Percentiles rank a stretch among this genome's conserved stretches.
Conservation (phyloP, 2,888 invertebrate species). For the Chouioia cunea region DNA sequence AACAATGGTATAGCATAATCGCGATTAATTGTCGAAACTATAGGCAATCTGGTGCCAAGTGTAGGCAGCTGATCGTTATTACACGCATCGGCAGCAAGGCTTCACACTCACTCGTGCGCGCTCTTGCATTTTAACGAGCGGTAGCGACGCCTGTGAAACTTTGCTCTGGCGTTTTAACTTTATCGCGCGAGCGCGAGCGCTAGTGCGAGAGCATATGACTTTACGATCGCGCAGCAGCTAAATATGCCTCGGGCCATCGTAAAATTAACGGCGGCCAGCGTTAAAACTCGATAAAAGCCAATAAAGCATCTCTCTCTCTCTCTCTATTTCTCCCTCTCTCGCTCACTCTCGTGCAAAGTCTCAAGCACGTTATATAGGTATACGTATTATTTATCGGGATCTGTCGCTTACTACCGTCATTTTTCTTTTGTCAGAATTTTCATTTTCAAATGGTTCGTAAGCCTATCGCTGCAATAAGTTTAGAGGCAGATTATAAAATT, state of each 20-base stretch:
- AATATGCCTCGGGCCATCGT: conserved; percentile 55
- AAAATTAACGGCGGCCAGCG: conserved; percentile 65
- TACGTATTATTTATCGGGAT: conserved; percentile 56
- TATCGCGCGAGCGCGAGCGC: conserved; percentile 55
- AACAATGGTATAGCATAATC: too few relatives aligned
- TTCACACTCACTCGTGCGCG: conserved; percentile 6
- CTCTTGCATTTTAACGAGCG: conserved; percentile 59
- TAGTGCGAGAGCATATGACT: conserved; percentile 26
- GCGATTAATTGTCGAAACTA: too few relatives aligned
- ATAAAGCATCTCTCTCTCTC: conserved; percentile 57
- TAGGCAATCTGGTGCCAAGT: conserved; percentile 26
- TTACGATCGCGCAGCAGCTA: conserved; percentile 46
- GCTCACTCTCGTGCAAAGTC: too few relatives aligned
- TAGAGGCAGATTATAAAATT: too few relatives aligned
- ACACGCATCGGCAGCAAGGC: conserved; percentile 13
- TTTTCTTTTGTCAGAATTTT: neutral
- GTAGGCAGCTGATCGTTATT: conserved; percentile 37
- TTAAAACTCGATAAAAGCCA: conserved; percentile 61
- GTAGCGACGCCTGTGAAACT: conserved; percentile 51
- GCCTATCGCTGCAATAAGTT: too few relatives aligned
- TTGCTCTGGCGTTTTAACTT: conserved; percentile 63
- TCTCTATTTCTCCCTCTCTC: conserved; percentile 24
- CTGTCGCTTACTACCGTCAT: neutral
- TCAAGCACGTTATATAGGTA: conserved; percentile 6
- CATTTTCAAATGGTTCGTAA: too few relatives aligned